A percentile compares a stretch with the other conserved stretches of the same genome.
phyloP scores from a whole-genome alignment of 2,113 vertebrate genomes.

The Psammodynastes pulverulentus region DNA sequence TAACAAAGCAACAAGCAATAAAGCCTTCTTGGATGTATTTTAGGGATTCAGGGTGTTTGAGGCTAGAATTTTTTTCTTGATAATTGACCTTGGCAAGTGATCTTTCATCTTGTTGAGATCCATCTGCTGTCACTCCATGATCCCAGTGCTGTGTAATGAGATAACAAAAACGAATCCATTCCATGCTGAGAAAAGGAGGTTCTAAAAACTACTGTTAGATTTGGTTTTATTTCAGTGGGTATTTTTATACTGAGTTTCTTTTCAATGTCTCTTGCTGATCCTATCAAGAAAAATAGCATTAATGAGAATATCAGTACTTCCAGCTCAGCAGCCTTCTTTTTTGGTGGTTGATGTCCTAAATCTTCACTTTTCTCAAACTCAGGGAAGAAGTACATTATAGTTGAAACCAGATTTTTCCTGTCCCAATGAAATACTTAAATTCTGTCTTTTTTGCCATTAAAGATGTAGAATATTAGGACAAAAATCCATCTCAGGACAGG shows the following conservation, averaged over 20 bases:
- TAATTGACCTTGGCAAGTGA: conserved; percentile 37
- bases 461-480: conserved; percentile 22
- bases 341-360: conserved; percentile 31
- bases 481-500: background rate
- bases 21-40: conserved; percentile 8
- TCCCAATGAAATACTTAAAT: conserved; percentile 13
- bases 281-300: conserved; percentile 43
- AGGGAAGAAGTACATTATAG: conserved; percentile 41
- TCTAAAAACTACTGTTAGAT: conserved; percentile 30
- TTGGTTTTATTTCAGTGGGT: conserved; percentile 25
- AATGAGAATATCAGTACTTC: conserved; percentile 37
- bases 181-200: conserved; percentile 37
- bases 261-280: background rate
- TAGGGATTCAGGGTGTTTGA: conserved; percentile 2
- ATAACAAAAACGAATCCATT: conserved; percentile 13
- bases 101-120: conserved; percentile 19
- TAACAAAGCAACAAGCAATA: conserved; percentile 3
- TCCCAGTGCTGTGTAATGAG: conserved; percentile 2
- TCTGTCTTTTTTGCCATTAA: conserved; percentile 39
- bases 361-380: conserved; percentile 45
- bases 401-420: background rate
- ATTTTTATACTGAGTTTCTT: conserved; percentile 41
- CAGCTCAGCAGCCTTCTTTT: conserved; percentile 35
- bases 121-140: conserved; percentile 1
- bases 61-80: conserved; percentile 32